Conservation (phyloP, 2,888 invertebrate species). For the Tuta absoluta region DNA sequence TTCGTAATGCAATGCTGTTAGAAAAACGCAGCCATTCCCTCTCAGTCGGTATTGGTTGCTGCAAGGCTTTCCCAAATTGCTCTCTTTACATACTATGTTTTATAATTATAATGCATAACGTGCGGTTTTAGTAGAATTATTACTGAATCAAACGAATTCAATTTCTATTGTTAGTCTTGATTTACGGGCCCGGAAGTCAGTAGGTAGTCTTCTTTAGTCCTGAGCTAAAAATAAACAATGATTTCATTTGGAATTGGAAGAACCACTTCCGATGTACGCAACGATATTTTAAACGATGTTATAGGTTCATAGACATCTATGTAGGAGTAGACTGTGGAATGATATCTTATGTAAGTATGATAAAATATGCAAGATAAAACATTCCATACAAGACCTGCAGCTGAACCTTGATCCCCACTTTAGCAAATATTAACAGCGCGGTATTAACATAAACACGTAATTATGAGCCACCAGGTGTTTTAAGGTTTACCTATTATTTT, state of each 20-base stretch:
- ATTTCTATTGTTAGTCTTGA: background rate
- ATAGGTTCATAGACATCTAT: conserved; percentile 15
- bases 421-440: conserved; percentile 22
- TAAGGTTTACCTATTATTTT: conserved; percentile 8
- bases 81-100: background rate
- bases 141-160: background rate
- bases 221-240: conserved; percentile 11
- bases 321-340: conserved; percentile 14
- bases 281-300: background rate
- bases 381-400: conserved; percentile 30
- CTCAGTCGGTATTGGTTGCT: background rate
- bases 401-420: conserved; percentile 27
- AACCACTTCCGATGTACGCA: conserved; percentile 3
- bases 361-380: conserved; percentile 27
- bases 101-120: background rate
- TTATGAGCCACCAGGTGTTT: conserved; percentile 9
- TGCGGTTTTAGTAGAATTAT: background rate
- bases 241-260: conserved; percentile 18
- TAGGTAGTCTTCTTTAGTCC: conserved; percentile 2
- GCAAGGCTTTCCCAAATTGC: background rate
- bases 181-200: background rate
- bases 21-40: conserved; percentile 5
- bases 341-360: conserved; percentile 12
- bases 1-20: conserved; percentile 6
- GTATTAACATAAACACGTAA: conserved; percentile 23